Conservation (phyloP, 2,888 invertebrate species). For the Nomada lathburiana region DNA sequence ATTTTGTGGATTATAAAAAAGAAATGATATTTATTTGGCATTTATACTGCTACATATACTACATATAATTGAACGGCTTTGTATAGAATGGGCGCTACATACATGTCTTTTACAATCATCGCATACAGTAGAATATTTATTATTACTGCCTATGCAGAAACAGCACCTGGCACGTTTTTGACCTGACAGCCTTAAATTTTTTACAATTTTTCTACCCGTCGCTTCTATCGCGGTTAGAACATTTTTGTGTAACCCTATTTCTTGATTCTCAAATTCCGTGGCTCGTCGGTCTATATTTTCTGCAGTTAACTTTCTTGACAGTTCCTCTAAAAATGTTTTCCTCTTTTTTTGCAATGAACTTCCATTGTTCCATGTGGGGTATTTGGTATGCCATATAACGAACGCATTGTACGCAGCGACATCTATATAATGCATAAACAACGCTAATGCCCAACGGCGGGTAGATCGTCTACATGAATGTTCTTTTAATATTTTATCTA, state of each 20-base stretch:
- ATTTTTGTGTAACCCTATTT: not conserved
- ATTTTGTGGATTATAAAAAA: not conserved
- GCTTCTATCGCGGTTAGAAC: conserved; percentile 16
- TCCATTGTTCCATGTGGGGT: conserved; percentile 1
- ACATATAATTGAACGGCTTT: not conserved
- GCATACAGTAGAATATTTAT: conserved; percentile 12
- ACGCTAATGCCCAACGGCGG: conserved; percentile 18
- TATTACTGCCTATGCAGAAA: conserved; percentile 22
- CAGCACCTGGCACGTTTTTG: conserved; percentile 22
- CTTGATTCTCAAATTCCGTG: conserved; percentile 13
- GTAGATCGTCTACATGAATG: conserved; percentile 16
- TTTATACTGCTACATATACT: not conserved
- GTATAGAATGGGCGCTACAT: not conserved
- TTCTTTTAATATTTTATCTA: conserved; percentile 16
- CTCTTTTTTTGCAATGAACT: not conserved
- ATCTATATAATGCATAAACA: conserved; percentile 19
- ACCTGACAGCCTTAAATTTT: not conserved
- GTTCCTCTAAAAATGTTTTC: conserved; percentile 16
- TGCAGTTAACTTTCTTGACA: not conserved
- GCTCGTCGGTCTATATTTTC: conserved; percentile 21
- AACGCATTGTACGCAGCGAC: conserved; percentile 24
- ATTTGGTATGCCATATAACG: conserved; percentile 5
- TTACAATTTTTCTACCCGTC: conserved; percentile 26
- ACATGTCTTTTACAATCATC: conserved; percentile 4
- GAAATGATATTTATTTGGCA: not conserved